phyloP scores from a whole-genome alignment of 2,797 vertebrate genomes.

The Danio tinwini region DNA sequence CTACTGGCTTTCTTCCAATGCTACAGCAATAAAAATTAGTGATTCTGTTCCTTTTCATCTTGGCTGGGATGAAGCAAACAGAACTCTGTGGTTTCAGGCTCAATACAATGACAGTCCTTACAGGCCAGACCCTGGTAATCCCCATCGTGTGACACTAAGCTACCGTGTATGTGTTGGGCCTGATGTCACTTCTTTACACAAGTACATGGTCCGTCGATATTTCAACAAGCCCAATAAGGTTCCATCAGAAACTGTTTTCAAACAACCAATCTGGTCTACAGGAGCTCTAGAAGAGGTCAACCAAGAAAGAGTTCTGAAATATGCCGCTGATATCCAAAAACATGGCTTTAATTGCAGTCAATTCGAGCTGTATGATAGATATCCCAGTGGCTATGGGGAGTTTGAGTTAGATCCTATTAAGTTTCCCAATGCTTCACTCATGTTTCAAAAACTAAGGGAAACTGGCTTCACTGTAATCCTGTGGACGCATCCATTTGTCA shows the following conservation, averaged over 20 bases:
- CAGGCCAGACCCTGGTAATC: conserved; percentile 76
- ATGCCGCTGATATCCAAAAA: conserved; percentile 79
- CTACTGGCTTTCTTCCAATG: conserved; percentile 96
- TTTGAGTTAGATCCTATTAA: conserved; percentile 90
- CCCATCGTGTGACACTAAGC: conserved; percentile 86
- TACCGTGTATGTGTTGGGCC: conserved; percentile 93
- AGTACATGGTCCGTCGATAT: conserved; percentile 96
- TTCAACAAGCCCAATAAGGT: conserved; percentile 93
- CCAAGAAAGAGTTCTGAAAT: conserved; percentile 84
- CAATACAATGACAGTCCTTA: conserved; percentile 88
- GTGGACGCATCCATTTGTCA: conserved; percentile 92
- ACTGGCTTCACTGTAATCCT: conserved; percentile 86
- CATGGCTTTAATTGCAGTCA: conserved; percentile 89
- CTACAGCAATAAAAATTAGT: conserved; percentile 89
- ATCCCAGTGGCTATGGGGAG: conserved; percentile 88
- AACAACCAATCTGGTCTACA: conserved; percentile 92
- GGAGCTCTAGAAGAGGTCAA: conserved; percentile 85
- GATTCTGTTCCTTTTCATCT: conserved; percentile 95
- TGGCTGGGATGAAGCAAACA: conserved; percentile 89
- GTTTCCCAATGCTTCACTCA: conserved; percentile 86
- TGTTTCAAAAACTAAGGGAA: conserved; percentile 85
- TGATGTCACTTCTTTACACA: conserved; percentile 93
- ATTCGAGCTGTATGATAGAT: conserved; percentile 91
- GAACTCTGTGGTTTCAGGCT: conserved; percentile 85
- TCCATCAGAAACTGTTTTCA: conserved; percentile 85